Evolutionary conservation across 2,888 invertebrate genomes (phyloP).

Genomic region (Polydesmus complanatus): DNA sequence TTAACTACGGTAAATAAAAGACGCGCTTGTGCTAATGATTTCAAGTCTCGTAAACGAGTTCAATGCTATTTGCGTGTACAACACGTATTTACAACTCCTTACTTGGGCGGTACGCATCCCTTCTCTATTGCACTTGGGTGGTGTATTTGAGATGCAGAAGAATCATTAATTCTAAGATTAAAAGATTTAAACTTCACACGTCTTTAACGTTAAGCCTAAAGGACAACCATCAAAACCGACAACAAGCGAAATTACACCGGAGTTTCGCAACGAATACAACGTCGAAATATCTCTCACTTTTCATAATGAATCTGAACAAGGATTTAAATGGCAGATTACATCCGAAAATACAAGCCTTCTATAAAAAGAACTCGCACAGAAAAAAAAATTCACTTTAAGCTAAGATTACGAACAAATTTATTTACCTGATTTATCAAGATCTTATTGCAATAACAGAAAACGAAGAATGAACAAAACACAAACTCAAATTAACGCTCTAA

Average conservation of each 20-base stretch:
- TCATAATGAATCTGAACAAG: conserved; percentile 10
- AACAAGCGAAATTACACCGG: neutral
- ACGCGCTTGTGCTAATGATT: too few species aligned
- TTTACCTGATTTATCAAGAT: neutral
- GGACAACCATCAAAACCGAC: conserved; percentile 6
- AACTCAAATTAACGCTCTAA: too few species aligned
- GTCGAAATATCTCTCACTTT: neutral
- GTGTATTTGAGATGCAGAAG: neutral
- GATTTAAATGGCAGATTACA: conserved; percentile 10
- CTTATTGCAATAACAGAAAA: neutral
- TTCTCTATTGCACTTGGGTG: too few species aligned
- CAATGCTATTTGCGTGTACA: too few species aligned
- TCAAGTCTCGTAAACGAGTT: too few species aligned
- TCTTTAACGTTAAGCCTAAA: conserved; percentile 6
- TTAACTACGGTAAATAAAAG: too few species aligned
- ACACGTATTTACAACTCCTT: too few species aligned
- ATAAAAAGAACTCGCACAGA: neutral
- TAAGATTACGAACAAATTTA: neutral
- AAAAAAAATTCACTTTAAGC: neutral
- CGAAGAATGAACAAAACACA: neutral
- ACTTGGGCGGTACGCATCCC: too few species aligned
- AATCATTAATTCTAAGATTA: conserved; percentile 13
- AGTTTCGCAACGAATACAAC: neutral
- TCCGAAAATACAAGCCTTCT: neutral
- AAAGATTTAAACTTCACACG: conserved; percentile 1